Percentiles rank a stretch among this genome's conserved stretches.
phyloP scores from a whole-genome alignment of 64 coral and sea anemone genomes.

The Pocillopora damicornis region DNA sequence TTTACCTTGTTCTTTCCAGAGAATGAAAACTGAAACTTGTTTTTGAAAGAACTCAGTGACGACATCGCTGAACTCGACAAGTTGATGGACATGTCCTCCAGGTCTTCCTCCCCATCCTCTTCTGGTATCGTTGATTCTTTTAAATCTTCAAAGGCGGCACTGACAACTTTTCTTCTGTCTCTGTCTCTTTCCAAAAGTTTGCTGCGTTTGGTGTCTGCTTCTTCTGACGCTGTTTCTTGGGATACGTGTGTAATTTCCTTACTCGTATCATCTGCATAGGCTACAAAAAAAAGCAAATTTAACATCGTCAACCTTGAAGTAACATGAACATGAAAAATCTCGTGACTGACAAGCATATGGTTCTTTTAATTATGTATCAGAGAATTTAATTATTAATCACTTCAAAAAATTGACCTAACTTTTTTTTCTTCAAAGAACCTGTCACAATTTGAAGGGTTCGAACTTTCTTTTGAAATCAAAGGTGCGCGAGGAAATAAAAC shows the following conservation, averaged over 20 bases:
- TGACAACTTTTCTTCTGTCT: slow-evolving; percentile 58
- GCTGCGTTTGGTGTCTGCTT: slow-evolving; percentile 1
- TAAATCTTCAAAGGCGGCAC: slow-evolving; percentile 58
- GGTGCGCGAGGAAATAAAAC: too few species aligned
- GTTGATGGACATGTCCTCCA: neutral
- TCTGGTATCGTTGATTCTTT: slow-evolving; percentile 30
- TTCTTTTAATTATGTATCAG: too few species aligned
- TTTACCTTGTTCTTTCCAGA: slow-evolving; percentile 10
- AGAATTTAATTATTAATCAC: too few species aligned
- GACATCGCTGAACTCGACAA: neutral
- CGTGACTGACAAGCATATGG: too few species aligned
- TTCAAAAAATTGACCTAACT: too few species aligned
- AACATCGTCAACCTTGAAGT: too few species aligned
- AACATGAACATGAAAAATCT: too few species aligned
- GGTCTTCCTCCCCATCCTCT: slow-evolving; percentile 48
- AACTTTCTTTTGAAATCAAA: too few species aligned
- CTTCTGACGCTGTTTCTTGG: neutral
- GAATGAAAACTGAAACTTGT: slow-evolving; percentile 19
- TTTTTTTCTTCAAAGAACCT: too few species aligned
- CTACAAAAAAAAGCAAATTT: neutral
- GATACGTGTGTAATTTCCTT: neutral
- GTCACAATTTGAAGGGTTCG: too few species aligned
- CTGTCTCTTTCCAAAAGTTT: slow-evolving; percentile 26
- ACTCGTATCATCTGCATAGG: neutral
- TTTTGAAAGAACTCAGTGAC: slow-evolving; percentile 17